These are phyloP conservation scores for Taxidea taxus DNA, from an alignment of 2,113 vertebrate species.

Conservation along the genomic window DNA sequence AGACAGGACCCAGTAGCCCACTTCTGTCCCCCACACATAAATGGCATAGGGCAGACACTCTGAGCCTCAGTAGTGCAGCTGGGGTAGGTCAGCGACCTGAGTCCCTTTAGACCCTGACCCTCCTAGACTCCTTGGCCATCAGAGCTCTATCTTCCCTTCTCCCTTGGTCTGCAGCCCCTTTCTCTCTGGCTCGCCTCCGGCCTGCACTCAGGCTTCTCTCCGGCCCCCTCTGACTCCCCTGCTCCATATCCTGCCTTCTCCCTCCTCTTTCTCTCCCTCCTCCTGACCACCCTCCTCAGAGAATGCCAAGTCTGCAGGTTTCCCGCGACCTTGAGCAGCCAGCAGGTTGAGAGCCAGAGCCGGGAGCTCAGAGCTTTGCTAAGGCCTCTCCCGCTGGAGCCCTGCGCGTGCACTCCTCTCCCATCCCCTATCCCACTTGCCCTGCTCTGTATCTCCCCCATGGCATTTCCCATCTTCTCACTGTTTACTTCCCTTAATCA, in stretches of 20 bases:
- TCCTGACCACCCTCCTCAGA: slow-evolving; percentile 52
- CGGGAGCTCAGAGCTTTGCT: not conserved
- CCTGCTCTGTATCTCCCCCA: rapidly evolving
- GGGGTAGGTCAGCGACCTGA: not conserved
- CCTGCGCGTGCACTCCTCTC: not conserved
- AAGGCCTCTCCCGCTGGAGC: not conserved
- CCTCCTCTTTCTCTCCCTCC: not conserved
- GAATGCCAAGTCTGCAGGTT: slow-evolving; percentile 79
- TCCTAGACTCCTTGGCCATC: not conserved
- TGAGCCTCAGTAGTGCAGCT: not conserved
- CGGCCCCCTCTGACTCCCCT: not conserved
- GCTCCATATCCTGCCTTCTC: no score
- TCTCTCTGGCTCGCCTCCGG: not conserved
- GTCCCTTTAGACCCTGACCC: not conserved
- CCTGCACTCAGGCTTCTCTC: no score
- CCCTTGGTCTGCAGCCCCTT: not conserved
- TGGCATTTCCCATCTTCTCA: not conserved
- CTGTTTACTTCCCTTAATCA: not conserved
- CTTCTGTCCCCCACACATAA: not conserved
- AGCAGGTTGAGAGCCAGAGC: not conserved
- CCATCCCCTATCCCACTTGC: rapidly evolving
- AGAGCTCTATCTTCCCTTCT: not conserved
- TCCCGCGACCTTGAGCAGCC: slow-evolving; percentile 76
- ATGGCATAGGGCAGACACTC: not conserved
- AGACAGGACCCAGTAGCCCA: not conserved